Conservation (phyloP, 1,140 invertebrate species). For the Hermetia illucens region DNA sequence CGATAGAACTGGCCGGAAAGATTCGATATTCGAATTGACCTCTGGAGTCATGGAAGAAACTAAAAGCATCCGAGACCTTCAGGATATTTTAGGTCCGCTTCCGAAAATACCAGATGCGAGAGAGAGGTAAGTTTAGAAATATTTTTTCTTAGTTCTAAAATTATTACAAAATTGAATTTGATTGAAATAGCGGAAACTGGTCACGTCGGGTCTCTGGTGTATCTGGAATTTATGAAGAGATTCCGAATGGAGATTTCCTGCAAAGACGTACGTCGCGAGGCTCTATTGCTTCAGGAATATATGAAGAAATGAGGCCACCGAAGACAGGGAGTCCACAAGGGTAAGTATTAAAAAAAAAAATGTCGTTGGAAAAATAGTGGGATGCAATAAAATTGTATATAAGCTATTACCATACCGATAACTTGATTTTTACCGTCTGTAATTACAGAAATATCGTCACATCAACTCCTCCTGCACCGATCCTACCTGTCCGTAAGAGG, state of each 20-base stretch:
- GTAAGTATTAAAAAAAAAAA: too few species aligned
- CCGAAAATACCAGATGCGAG: constrained; percentile 17
- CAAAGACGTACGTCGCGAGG: constrained; percentile 13
- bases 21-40: background rate
- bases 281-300: constrained; percentile 27
- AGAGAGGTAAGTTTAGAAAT: constrained; percentile 1
- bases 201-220: constrained; percentile 12
- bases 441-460: too few species aligned
- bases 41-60: background rate
- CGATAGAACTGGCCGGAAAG: background rate
- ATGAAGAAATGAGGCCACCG: constrained; percentile 27
- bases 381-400: too few species aligned
- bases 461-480: constrained; percentile 14
- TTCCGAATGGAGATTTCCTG: constrained; percentile 18
- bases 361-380: too few species aligned
- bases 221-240: constrained; percentile 29
- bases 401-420: too few species aligned
- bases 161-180: background rate
- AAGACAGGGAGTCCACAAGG: constrained; percentile 6
- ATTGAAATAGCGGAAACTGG: constrained; percentile 14
- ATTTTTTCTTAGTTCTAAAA: background rate
- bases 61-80: background rate
- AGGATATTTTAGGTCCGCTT: constrained; percentile 11
- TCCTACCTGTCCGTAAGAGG: constrained; percentile 18
- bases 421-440: too few species aligned